Evolutionary conservation across 2,797 vertebrate species (phyloP).

Genomic region (Glossophaga mutica): DNA sequence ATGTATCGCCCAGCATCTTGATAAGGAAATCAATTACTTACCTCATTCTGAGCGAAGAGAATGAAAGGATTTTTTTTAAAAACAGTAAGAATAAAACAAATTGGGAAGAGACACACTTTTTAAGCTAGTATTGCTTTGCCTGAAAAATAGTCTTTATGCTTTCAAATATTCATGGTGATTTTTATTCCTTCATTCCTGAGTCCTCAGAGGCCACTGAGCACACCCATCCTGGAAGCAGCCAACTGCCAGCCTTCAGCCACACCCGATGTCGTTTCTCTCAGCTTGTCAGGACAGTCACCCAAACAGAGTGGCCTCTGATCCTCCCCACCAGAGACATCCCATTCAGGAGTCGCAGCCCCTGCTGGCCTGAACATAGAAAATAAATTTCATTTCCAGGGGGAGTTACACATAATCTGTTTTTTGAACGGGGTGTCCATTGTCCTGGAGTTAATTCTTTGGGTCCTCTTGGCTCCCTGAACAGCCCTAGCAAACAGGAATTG

Average conservation of each 20-base stretch:
- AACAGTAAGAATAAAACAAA: background rate
- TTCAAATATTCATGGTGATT: background rate
- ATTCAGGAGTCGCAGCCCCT: background rate
- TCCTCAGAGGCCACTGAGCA: background rate
- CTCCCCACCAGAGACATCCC: background rate
- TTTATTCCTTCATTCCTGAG: background rate
- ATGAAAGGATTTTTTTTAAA: background rate
- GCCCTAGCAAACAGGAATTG: background rate
- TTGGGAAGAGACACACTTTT: background rate
- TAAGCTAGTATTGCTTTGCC: background rate
- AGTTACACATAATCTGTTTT: background rate
- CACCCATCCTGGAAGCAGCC: background rate
- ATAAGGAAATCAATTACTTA: slow-evolving; percentile 57
- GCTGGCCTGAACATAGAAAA: background rate
- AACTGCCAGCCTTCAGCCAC: background rate
- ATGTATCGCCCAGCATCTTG: background rate
- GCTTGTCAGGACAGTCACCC: background rate
- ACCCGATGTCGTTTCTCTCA: background rate
- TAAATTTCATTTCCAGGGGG: background rate
- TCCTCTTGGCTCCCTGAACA: background rate
- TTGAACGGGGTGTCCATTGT: background rate
- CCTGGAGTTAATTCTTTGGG: background rate
- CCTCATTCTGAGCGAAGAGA: background rate
- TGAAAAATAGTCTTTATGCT: background rate
- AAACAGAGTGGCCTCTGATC: background rate